Base-by-base conservation (phyloP, 1,140 invertebrate genomes). In the Drosophila teissieri region DNA sequence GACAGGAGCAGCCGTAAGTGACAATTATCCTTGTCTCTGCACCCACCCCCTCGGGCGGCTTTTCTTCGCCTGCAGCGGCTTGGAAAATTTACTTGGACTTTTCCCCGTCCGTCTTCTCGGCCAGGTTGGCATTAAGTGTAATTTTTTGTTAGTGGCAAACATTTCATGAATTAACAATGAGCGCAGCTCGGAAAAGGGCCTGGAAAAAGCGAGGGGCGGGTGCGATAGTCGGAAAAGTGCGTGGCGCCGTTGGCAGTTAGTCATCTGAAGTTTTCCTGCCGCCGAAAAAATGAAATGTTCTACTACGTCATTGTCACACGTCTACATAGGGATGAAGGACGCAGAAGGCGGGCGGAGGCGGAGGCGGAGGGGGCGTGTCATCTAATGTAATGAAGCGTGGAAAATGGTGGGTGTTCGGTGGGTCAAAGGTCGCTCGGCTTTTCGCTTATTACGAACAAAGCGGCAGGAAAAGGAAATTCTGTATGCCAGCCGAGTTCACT, bases 151-250 rank as follows among this genome's bases (percentile, higher is more conserved):
- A 77, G 74, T 78, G 73, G 73, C 63, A 62, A 78, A 78, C 74
- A 78, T 78, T 78, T 78, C 74, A 78, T 78, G 74, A 78, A 78
- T 78, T 78, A 78, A 78, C 56, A 78, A 78, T 78, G 64, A 77
- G 55, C 48, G 7, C 19, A 52, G 37, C 51, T 10, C 40, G 40
- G 40, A 19, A 19, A n/a, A 39, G 34, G 57, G 31, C 46, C 31
- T 10, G 31, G 31, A 31, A 31, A 31, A 31, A 31, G 2, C 31
- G 7, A 31, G 8, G 31, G 7, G 31, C 2, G 0, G 31, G 31
- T 31, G 31, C 2, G 31, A 10, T 31, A 8, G 31, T 31, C 8
- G 31, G 8, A 31, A 31, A 78, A 70, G 64, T 77, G 73, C 73
- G 74, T 78, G 73, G 74, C 39, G 56, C 73, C 64, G 55, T 27